Percentiles rank a stretch among this genome's conserved stretches.
These are phyloP conservation scores for Trichomycterus rosablanca DNA, from an alignment of 2,113 vertebrate species.

Conservation along the genomic window DNA sequence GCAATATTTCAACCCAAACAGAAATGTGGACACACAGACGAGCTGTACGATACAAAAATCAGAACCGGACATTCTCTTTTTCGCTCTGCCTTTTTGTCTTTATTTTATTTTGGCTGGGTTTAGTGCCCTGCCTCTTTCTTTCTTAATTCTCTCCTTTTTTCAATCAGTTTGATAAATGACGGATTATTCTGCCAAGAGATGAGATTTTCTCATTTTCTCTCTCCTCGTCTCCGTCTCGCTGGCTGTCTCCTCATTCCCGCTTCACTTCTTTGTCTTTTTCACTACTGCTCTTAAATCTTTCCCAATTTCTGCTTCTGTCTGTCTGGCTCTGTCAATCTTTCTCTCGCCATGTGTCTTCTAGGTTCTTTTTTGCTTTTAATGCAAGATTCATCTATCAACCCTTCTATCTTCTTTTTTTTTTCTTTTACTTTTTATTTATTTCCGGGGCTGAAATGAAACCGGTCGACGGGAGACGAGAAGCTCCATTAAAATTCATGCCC, in stretches of 20 bases:
- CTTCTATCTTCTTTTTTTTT: constrained; percentile 35
- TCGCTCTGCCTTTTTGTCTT: constrained; percentile 23
- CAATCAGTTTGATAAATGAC: constrained; percentile 69
- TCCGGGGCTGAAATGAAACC: constrained; percentile 48
- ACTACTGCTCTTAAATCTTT: constrained; percentile 13
- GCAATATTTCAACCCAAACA: constrained; percentile 53
- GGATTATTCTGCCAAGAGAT: constrained; percentile 67
- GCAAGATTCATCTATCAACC: constrained; percentile 55
- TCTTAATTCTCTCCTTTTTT: constrained; percentile 47
- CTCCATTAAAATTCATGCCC: constrained; percentile 67
- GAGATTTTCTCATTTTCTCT: constrained; percentile 57
- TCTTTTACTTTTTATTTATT: constrained; percentile 47
- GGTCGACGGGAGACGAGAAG: constrained; percentile 54
- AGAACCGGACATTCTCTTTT: constrained; percentile 40
- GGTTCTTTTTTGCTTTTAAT: constrained; percentile 40
- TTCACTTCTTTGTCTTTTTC: constrained; percentile 24
- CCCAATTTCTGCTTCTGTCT: constrained; percentile 23
- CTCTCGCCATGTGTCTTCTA: constrained; percentile 17
- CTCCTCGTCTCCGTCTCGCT: constrained; percentile 14
- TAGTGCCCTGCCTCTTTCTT: constrained; percentile 21
- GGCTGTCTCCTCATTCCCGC: constrained; percentile 29
- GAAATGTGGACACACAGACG: constrained; percentile 57
- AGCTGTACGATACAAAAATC: constrained; percentile 26
- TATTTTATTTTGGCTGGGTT: constrained; percentile 15
- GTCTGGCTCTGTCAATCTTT: constrained; percentile 8